phyloP scores from a whole-genome alignment of 2,113 vertebrate genomes.

The Brachirus orientalis region DNA sequence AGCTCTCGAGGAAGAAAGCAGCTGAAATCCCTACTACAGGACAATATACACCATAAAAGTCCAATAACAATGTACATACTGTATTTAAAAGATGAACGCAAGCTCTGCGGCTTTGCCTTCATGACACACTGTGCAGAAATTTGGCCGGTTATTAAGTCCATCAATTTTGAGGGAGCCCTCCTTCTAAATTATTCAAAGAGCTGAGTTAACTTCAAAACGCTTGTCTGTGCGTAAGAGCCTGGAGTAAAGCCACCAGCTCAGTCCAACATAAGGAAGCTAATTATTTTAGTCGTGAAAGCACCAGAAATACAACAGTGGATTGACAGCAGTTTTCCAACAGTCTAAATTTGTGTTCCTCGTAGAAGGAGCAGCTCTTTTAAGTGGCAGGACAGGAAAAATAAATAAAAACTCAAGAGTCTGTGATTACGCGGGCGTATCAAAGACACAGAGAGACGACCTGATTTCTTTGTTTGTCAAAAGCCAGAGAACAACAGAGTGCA shows the following conservation, averaged over 20 bases:
- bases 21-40: background rate
- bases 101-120: slow-evolving; percentile 14
- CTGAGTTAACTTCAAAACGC: slow-evolving; percentile 42
- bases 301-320: slow-evolving; percentile 12
- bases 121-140: slow-evolving; percentile 20
- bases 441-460: background rate
- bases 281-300: slow-evolving; percentile 46
- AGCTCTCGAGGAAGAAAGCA: slow-evolving; percentile 12
- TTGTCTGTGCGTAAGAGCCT: slow-evolving; percentile 22
- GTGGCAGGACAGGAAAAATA: background rate
- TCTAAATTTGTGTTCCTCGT: background rate
- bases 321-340: slow-evolving; percentile 4
- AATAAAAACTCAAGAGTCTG: background rate
- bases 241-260: slow-evolving; percentile 37
- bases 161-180: slow-evolving; percentile 12
- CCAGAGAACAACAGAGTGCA: too few species aligned
- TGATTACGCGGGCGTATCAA: background rate
- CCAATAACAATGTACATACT: background rate
- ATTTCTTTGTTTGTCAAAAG: background rate
- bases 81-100: slow-evolving; percentile 7
- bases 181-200: slow-evolving; percentile 56
- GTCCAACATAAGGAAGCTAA: slow-evolving; percentile 33
- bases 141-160: slow-evolving; percentile 32
- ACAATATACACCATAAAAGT: background rate
- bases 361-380: background rate